Conservation (phyloP, 1,140 invertebrate species). For the Nasonia longicornis region DNA sequence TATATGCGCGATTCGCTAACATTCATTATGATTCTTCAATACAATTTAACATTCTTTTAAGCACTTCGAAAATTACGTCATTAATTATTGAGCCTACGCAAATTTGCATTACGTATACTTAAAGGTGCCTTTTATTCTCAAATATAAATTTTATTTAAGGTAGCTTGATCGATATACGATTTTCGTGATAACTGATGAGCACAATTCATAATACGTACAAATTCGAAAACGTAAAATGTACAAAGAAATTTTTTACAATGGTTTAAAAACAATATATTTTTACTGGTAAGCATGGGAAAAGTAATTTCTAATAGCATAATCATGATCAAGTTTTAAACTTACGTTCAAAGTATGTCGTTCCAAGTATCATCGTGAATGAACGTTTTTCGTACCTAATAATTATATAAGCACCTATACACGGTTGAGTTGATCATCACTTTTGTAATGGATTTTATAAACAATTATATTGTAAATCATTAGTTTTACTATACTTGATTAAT, state of each 20-base stretch:
- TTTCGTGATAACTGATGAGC: neutral
- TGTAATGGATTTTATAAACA: neutral
- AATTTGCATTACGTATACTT: neutral
- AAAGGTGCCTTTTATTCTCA: constrained; percentile 32
- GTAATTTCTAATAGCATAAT: neutral
- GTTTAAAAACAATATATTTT: constrained; percentile 17
- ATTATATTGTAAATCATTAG: neutral
- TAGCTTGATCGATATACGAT: neutral
- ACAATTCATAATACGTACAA: constrained; percentile 24
- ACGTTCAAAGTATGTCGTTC: neutral
- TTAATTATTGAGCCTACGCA: constrained; percentile 17
- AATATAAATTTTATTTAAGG: constrained; percentile 3
- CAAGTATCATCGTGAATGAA: too few relatives aligned
- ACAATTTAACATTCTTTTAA: constrained; percentile 6
- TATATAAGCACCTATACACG: too few relatives aligned
- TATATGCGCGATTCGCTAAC: neutral
- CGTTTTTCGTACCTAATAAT: too few relatives aligned
- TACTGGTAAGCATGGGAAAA: neutral
- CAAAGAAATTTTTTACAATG: constrained; percentile 25
- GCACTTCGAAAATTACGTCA: constrained; percentile 23
- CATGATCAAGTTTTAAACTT: neutral
- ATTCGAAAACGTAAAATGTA: constrained; percentile 21
- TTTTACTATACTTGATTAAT: constrained; percentile 11
- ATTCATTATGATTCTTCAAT: neutral
- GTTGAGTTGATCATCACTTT: neutral